Evolutionary conservation across 2,113 vertebrate species (phyloP).

Genomic region (Zootoca vivipara): DNA sequence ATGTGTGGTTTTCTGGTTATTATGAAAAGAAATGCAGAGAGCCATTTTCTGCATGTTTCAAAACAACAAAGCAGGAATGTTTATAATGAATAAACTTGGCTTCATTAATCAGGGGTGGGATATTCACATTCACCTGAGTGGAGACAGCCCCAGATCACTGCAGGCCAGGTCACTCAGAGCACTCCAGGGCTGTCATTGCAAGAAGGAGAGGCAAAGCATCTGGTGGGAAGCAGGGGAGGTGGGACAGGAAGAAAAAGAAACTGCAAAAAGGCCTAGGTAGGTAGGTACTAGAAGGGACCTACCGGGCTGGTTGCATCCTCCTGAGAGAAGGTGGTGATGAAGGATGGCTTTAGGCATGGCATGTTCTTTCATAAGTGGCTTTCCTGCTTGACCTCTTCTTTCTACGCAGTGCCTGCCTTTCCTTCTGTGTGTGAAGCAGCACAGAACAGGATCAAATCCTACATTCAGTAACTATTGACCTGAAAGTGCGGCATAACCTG

Average conservation of each 20-base stretch:
- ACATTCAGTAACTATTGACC: background rate
- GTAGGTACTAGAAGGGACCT: no score
- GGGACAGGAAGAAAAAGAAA: no score
- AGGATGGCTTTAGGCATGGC: no score
- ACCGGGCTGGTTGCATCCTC: no score
- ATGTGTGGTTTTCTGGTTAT: slow-evolving; percentile 68
- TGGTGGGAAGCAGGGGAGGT: background rate
- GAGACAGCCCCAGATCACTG: no score
- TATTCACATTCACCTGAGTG: background rate
- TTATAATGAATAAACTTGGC: background rate
- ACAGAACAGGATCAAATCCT: no score
- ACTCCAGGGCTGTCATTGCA: no score
- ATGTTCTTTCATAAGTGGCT: background rate
- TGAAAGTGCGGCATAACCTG: background rate
- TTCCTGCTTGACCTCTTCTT: background rate
- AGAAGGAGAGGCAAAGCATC: no score
- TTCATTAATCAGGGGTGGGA: background rate
- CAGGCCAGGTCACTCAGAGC: no score
- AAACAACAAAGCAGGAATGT: background rate
- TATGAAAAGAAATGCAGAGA: slow-evolving; percentile 37
- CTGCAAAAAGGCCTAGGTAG: no score
- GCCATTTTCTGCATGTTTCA: slow-evolving; percentile 47
- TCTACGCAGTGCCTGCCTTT: background rate
- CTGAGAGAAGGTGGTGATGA: no score
- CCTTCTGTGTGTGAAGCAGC: background rate